These are phyloP conservation scores for Serripes groenlandicus DNA, from an alignment of 2,888 invertebrate species.

Conservation along the genomic window DNA sequence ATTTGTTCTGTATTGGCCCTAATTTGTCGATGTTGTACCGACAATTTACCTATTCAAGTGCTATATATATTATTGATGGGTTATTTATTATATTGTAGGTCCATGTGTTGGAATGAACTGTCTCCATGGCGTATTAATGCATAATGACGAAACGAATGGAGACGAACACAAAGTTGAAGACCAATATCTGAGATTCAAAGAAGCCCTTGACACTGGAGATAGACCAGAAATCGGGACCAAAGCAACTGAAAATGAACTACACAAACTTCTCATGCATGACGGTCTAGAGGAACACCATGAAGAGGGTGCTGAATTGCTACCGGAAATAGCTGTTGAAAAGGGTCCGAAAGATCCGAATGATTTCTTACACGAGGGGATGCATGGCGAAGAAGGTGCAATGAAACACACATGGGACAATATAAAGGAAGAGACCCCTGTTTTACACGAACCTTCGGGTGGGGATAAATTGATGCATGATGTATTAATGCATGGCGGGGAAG, in stretches of 20 bases:
- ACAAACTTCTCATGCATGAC: conserved; percentile 78
- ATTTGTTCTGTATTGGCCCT: no score
- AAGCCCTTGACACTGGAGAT: conserved; percentile 16
- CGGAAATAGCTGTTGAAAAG: conserved; percentile 30
- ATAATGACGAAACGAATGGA: conserved; percentile 68
- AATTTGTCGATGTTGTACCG: no score
- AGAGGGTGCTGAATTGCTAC: conserved; percentile 27
- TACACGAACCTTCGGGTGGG: conserved; percentile 26
- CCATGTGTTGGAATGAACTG: conserved; percentile 74
- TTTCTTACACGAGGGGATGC: conserved; percentile 63
- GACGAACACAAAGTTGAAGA: conserved; percentile 71
- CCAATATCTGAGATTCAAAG: conserved; percentile 61
- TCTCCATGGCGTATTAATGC: conserved; percentile 78
- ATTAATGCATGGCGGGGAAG: conserved; percentile 70
- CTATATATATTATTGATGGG: no score
- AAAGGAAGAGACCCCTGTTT: not conserved
- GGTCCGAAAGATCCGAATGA: conserved; percentile 64
- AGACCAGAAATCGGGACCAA: conserved; percentile 53
- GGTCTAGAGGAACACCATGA: conserved; percentile 65
- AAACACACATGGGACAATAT: conserved; percentile 44
- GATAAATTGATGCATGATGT: conserved; percentile 72
- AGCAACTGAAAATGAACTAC: conserved; percentile 71
- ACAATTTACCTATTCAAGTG: no score
- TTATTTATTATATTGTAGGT: no score
- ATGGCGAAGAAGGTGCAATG: conserved; percentile 47